These are phyloP conservation scores for Sus scrofa DNA, from an alignment of 2,113 vertebrate genomes.

Conservation along the genomic window T2T-Sscrofa CM000829.6:42782501-42783000, in stretches of 20 bases:
- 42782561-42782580: slow-evolving; percentile 24
- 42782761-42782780: background rate
- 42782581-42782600: background rate
- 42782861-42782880: background rate
- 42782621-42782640: background rate
- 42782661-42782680: background rate
- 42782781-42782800: background rate
- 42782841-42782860: background rate
- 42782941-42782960: background rate
- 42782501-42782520: background rate
- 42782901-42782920: background rate
- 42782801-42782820: background rate
- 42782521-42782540: background rate
- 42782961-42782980: background rate
- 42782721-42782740: background rate
- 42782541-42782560: background rate
- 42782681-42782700: slow-evolving; percentile 38
- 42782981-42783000: background rate
- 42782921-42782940: background rate
- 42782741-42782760: background rate
- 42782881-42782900: background rate
- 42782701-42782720: background rate
- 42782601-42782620: background rate
- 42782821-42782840: background rate
- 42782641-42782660: background rate